These are phyloP conservation scores for Papilio xuthus DNA, from an alignment of 1,140 invertebrate genomes.

Conservation along the genomic window DNA sequence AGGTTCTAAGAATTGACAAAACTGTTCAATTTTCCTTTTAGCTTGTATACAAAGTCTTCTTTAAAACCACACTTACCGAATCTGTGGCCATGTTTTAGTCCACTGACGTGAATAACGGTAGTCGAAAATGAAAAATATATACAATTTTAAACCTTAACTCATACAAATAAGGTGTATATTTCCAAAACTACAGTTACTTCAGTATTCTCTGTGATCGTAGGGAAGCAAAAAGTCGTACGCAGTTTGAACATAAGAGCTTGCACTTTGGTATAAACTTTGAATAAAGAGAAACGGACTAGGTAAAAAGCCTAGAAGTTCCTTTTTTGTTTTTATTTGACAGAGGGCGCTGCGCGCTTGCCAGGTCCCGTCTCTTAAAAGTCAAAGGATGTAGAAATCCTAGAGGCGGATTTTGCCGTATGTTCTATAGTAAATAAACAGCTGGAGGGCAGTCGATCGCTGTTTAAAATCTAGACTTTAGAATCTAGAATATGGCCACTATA, in stretches of 20 bases:
- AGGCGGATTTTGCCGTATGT: neutral
- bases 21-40: neutral
- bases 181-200: neutral
- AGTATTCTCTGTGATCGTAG: constrained; percentile 5
- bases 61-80: constrained; percentile 7
- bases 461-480: neutral
- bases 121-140: neutral
- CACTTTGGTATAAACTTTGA: constrained; percentile 6
- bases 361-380: neutral
- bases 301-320: neutral
- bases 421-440: constrained; percentile 4
- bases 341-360: neutral
- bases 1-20: neutral
- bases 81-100: constrained; percentile 5
- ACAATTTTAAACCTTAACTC: neutral
- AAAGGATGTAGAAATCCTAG: neutral
- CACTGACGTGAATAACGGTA: constrained; percentile 18
- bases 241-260: constrained; percentile 6
- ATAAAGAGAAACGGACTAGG: neutral
- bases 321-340: too few relatives aligned
- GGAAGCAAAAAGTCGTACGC: constrained; percentile 15
- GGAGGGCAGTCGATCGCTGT: neutral
- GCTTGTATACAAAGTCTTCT: neutral
- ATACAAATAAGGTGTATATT: neutral
- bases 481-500: neutral